A percentile compares a stretch with the other conserved stretches of the same genome.
These are phyloP conservation scores for Pseudochromis fuscus DNA, from an alignment of 2,797 vertebrate genomes.

Conservation along the genomic window DNA sequence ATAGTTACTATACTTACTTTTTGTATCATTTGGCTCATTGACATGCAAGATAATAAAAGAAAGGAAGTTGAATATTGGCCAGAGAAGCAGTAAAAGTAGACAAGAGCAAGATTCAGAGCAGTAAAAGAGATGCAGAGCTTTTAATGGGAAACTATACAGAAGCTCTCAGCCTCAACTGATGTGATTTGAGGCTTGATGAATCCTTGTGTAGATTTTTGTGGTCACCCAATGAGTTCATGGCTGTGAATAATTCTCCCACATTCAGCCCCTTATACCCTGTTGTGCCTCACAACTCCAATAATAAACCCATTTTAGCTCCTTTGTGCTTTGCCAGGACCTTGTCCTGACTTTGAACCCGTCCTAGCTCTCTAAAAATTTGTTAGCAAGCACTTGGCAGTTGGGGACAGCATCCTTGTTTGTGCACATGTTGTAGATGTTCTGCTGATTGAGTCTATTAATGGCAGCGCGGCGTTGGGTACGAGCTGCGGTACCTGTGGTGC, in stretches of 20 bases:
- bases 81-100: conserved; percentile 46
- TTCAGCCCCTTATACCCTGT: conserved; percentile 33
- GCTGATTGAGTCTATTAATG: conserved; percentile 65
- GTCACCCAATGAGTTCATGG: conserved; percentile 56
- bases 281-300: conserved; percentile 46
- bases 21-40: conserved; percentile 13
- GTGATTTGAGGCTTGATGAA: conserved; percentile 73
- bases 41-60: conserved; percentile 39
- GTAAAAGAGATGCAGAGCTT: conserved; percentile 52
- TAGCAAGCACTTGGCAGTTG: conserved; percentile 25
- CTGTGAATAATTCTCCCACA: conserved; percentile 56
- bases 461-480: conserved; percentile 20
- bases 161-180: conserved; percentile 73
- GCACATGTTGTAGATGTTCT: conserved; percentile 58
- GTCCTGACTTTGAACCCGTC: conserved; percentile 61
- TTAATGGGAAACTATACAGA: conserved; percentile 63
- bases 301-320: conserved; percentile 61
- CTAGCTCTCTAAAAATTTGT: conserved; percentile 27
- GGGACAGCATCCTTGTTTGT: conserved; percentile 57
- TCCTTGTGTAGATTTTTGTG: conserved; percentile 59
- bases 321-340: conserved; percentile 53
- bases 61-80: conserved; percentile 46
- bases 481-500: conserved; percentile 34
- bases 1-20: conserved; percentile 16
- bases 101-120: too few relatives aligned